A percentile compares a stretch with the other conserved stretches of the same genome.
These are phyloP conservation scores for Discoglossus pictus DNA, from an alignment of 2,797 vertebrate genomes.

Conservation along the genomic window DNA sequence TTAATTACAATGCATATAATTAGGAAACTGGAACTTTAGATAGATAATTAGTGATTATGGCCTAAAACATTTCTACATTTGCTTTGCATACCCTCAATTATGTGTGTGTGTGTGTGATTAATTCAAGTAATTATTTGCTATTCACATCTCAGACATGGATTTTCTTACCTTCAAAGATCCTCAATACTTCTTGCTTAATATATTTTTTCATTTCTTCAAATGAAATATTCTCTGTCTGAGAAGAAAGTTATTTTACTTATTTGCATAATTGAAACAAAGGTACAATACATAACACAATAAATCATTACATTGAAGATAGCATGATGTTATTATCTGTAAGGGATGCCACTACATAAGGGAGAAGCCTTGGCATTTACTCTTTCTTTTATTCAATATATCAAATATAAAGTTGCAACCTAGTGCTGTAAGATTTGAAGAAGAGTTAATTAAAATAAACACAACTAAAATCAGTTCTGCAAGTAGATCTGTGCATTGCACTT, in stretches of 20 bases:
- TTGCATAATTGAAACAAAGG: conserved; percentile 45
- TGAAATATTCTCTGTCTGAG: conserved; percentile 79
- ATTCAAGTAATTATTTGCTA: too few species aligned
- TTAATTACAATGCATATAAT: neutral
- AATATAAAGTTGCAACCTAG: neutral
- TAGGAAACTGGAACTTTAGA: too few species aligned
- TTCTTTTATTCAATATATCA: conserved; percentile 12
- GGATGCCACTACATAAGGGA: conserved; percentile 6
- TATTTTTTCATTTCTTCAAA: conserved; percentile 90
- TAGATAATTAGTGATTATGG: too few species aligned
- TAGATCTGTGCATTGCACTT: too few species aligned
- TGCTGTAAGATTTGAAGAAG: neutral
- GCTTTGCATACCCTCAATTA: too few species aligned
- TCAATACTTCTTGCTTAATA: conserved; percentile 87
- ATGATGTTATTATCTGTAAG: conserved; percentile 22
- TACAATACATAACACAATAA: conserved; percentile 18
- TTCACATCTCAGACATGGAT: conserved; percentile 15
- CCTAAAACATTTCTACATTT: too few species aligned
- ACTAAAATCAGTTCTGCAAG: neutral
- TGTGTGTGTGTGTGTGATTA: too few species aligned
- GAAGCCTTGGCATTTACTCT: conserved; percentile 3
- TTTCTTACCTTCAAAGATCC: conserved; percentile 89
- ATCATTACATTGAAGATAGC: conserved; percentile 32
- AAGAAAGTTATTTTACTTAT: conserved; percentile 47
- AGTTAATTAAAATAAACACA: neutral